Conservation (phyloP, 2,113 vertebrate genomes). For the Malurus alboscapulatus region DNA sequence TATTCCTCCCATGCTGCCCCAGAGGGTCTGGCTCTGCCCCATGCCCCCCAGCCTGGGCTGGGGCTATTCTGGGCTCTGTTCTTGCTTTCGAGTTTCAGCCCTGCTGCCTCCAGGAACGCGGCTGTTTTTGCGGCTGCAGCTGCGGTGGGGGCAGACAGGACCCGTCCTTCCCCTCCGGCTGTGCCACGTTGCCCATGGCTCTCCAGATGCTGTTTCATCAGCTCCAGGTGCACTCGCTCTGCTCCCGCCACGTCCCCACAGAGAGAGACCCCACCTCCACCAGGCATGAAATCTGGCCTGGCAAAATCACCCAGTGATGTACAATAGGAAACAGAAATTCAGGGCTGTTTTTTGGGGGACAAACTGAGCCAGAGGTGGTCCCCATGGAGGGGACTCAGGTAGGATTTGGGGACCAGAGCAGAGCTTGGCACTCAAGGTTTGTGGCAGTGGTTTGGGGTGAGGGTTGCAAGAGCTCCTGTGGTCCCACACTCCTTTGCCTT, state of each 20-base stretch:
- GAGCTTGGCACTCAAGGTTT: not conserved
- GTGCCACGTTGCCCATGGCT: not conserved
- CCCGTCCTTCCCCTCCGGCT: not conserved
- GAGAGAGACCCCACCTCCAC: not conserved
- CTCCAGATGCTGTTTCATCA: not conserved
- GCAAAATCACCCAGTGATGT: not conserved
- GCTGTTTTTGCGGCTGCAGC: not conserved
- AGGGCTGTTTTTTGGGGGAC: not conserved
- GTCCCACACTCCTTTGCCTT: not conserved
- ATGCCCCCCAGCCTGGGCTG: not conserved
- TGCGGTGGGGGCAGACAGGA: not conserved
- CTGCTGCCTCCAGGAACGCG: not conserved
- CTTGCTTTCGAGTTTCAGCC: conserved; percentile 57
- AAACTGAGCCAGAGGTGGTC: not conserved
- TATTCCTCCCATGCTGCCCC: fast-evolving
- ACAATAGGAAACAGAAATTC: not conserved
- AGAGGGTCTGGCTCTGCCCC: not conserved
- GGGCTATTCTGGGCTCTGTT: not conserved
- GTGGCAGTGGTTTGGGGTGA: not conserved
- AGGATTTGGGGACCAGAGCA: not conserved
- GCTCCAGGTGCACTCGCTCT: not conserved
- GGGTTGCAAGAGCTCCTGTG: not conserved
- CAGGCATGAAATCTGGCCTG: fast-evolving
- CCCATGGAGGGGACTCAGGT: not conserved
- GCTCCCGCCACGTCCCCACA: not conserved